A percentile compares a stretch with the other conserved stretches of the same genome.
Conservation (phyloP, 2,888 invertebrate genomes). For the Eupithecia exiguata region DNA sequence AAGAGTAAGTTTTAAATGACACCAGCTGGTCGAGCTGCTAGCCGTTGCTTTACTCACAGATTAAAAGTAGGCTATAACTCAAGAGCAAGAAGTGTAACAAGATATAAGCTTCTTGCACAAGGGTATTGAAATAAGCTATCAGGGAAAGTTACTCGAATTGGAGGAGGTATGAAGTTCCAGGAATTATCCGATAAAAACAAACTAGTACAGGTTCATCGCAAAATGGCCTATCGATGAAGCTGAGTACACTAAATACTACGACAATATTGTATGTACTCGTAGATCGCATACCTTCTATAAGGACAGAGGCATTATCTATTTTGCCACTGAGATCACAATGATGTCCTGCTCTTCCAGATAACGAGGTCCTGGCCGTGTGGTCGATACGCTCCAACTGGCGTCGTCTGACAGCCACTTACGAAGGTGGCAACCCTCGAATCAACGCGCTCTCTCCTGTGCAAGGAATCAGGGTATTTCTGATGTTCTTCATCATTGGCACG, state of each 20-base stretch:
- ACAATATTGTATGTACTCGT: too few species aligned
- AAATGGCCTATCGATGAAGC: not conserved
- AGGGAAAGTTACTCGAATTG: too few species aligned
- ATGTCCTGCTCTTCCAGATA: slow-evolving; percentile 51
- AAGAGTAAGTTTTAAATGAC: slow-evolving; percentile 51
- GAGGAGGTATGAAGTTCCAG: too few species aligned
- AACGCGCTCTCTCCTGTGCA: slow-evolving; percentile 59
- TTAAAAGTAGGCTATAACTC: not conserved
- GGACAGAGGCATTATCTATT: too few species aligned
- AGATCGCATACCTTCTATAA: too few species aligned
- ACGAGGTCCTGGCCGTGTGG: slow-evolving; percentile 56
- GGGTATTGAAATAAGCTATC: not conserved
- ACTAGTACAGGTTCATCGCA: not conserved
- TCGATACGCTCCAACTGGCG: slow-evolving; percentile 63
- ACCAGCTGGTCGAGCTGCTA: not conserved
- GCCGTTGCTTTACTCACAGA: not conserved
- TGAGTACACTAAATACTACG: not conserved
- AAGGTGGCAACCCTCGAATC: slow-evolving; percentile 58
- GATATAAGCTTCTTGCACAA: too few species aligned
- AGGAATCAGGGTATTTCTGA: slow-evolving; percentile 62
- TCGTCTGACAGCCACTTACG: slow-evolving; percentile 55
- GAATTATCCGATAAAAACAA: too few species aligned
- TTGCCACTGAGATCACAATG: too few species aligned
- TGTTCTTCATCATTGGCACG: slow-evolving; percentile 57
- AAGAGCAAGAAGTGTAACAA: too few species aligned